Evolutionary conservation across 2,888 invertebrate genomes (phyloP), one percentile per base, ranked within the genome.

Genomic region (Cenopis cana): DNA sequence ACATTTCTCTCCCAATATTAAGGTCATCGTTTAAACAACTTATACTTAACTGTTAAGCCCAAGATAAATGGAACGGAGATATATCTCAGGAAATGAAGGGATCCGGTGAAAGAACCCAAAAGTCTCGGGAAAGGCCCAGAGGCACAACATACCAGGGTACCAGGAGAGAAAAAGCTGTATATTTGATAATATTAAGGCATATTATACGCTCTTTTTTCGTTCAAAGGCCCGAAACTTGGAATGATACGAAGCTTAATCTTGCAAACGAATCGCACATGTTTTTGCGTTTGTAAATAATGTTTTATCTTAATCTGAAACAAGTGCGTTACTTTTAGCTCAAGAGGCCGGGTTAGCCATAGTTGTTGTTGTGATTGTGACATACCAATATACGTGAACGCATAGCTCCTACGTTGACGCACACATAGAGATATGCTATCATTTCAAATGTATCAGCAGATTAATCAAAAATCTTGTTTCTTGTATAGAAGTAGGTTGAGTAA

Each of bases 41-140:
- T 57, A 66, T 70, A 70, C 54, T 70, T 70, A 59, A 57, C 65
- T 59, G 69, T 65, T 70, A 65, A 70, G 52, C 59, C 10, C 33
- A 66, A 70, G 70, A 70, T 70, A 70, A 70, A 70, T 70, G 70
- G 70, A 12, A 33, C 54, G 52, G 52, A 70, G 65, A 70, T 70
- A 60, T 70, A 70, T 70, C 65, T 70, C 70, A 52, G 70, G 70
- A 70, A 70, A 70, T 70, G 59, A 70, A 66, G 65, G 70, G 70
- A 66, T 65, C 70, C 70, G 65, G 70, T 41, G 65, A 70, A 70
- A 70, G 65, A 70, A 70, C 65, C 65, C 65, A 41, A 70, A 70
- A 70, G 70, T 70, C 65, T 68, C 33, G 64, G 50, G 41, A 18
- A 46, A 59, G 65, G 61, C 70, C 70, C 59, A 36, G 50, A 59